phyloP scores from a whole-genome alignment of 2,888 invertebrate species.

The Hyposoter didymator region DNA sequence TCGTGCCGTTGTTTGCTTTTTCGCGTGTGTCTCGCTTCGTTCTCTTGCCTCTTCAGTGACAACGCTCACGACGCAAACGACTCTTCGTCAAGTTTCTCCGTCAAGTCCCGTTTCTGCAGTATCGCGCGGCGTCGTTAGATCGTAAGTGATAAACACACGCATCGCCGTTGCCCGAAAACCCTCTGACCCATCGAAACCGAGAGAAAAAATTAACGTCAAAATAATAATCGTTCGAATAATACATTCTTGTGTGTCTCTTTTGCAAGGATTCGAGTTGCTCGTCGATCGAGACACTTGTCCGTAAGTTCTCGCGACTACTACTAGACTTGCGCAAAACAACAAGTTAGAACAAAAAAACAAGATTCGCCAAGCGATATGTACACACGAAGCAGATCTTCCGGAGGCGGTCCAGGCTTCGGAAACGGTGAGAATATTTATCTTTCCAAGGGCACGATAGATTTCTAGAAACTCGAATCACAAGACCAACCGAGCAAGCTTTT shows the following conservation, averaged over 20 bases:
- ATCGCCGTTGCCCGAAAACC: not conserved
- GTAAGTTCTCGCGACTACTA: slow-evolving; percentile 34
- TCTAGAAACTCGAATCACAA: not conserved
- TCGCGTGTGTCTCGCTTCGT: not conserved
- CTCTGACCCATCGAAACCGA: not conserved
- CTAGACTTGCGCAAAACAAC: slow-evolving; percentile 20
- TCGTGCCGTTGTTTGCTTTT: not conserved
- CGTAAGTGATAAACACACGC: slow-evolving; percentile 21
- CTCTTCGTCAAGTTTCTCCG: not conserved
- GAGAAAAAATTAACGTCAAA: slow-evolving; percentile 14
- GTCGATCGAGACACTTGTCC: slow-evolving; percentile 1
- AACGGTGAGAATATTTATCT: slow-evolving; percentile 37
- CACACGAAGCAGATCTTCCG: slow-evolving; percentile 63
- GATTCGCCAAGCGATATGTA: slow-evolving; percentile 48
- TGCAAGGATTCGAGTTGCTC: slow-evolving; percentile 26
- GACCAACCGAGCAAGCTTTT: not conserved
- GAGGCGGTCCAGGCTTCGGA: slow-evolving; percentile 59
- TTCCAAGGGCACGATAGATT: not conserved
- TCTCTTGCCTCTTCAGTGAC: not conserved
- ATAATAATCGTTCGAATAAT: slow-evolving; percentile 1
- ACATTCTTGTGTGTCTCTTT: slow-evolving; percentile 18
- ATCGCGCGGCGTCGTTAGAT: not conserved
- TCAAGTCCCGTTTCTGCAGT: not conserved
- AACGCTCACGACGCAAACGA: not conserved
- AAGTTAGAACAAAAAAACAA: slow-evolving; percentile 5